A percentile compares a stretch with the other conserved stretches of the same genome.
phyloP scores from a whole-genome alignment of 2,113 vertebrate species.

The Lampris incognitus region DNA sequence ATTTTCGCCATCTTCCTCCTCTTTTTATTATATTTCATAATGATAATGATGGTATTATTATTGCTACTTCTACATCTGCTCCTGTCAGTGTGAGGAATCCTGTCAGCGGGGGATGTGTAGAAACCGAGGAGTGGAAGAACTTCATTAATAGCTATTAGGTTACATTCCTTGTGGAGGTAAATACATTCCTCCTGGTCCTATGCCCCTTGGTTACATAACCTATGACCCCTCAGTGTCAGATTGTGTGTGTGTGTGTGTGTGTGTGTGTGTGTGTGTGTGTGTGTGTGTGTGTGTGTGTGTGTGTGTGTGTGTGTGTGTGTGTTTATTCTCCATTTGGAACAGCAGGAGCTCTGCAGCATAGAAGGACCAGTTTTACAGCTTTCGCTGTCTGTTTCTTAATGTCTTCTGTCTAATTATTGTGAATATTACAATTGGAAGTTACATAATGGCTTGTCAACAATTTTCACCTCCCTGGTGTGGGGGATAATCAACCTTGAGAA shows the following conservation, averaged over 20 bases:
- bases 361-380: slow-evolving; percentile 34
- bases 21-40: no score
- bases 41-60: no score
- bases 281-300: slow-evolving; percentile 20
- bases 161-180: slow-evolving; percentile 7
- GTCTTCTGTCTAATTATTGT: not conserved
- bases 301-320: slow-evolving; percentile 3
- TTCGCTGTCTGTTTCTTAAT: no score
- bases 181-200: slow-evolving; percentile 6
- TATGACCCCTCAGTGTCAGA: slow-evolving; percentile 38
- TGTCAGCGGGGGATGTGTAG: not conserved
- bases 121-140: not conserved
- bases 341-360: slow-evolving; percentile 45
- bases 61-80: no score
- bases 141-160: not conserved
- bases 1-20: no score
- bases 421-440: not conserved
- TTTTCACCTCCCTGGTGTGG: not conserved
- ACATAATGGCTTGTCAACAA: not conserved
- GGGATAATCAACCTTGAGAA: not conserved
- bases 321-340: slow-evolving; percentile 55
- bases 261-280: slow-evolving; percentile 12
- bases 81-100: no score
- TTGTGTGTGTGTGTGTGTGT: slow-evolving; percentile 23
- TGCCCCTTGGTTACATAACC: slow-evolving; percentile 23